A percentile compares a stretch with the other conserved stretches of the same genome.
Evolutionary conservation across 1,140 invertebrate species (phyloP).

Genomic region (Aphelenchoides avenae): DNA sequence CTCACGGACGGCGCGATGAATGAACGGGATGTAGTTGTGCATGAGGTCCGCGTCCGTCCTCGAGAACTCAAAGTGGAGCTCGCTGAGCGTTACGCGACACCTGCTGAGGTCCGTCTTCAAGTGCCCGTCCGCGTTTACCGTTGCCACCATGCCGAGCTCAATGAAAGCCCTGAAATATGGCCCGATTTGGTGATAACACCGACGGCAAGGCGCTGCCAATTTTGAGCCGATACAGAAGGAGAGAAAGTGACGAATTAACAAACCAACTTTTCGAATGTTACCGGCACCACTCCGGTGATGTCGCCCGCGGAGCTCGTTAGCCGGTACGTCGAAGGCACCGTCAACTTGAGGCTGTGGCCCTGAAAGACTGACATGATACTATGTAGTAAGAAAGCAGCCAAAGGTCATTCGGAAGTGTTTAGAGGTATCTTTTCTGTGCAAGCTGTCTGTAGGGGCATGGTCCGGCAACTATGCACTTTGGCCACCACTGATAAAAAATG

Average conservation of each 20-base stretch:
- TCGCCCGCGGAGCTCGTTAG: slow-evolving; percentile 36
- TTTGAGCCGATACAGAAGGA: slow-evolving; percentile 1
- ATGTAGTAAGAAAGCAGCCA: not conserved
- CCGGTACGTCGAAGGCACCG: slow-evolving; percentile 39
- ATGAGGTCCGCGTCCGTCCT: slow-evolving; percentile 41
- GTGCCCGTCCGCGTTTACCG: slow-evolving; percentile 49
- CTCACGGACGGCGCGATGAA: slow-evolving; percentile 45
- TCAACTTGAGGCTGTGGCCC: slow-evolving; percentile 48
- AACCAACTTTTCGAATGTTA: slow-evolving; percentile 52
- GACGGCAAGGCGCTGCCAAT: not conserved
- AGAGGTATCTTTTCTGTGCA: slow-evolving; percentile 12
- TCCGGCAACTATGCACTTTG: too few species aligned
- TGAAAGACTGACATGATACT: slow-evolving; percentile 8
- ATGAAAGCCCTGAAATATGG: slow-evolving; percentile 10
- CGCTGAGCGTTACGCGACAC: slow-evolving; percentile 43
- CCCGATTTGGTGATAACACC: not conserved
- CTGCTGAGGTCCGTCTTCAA: slow-evolving; percentile 50
- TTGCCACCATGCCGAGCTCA: slow-evolving; percentile 39
- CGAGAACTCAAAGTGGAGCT: slow-evolving; percentile 45
- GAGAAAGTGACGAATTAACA: slow-evolving; percentile 4
- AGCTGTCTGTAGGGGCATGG: too few species aligned
- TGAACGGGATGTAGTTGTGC: slow-evolving; percentile 50
- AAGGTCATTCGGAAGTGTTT: slow-evolving; percentile 5
- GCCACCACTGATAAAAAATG: too few species aligned
- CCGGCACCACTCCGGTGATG: slow-evolving; percentile 49